Percentiles rank a stretch among this genome's conserved stretches.
Evolutionary conservation across 2,888 invertebrate genomes (phyloP).

Genomic region (Incurvaria masculella): DNA sequence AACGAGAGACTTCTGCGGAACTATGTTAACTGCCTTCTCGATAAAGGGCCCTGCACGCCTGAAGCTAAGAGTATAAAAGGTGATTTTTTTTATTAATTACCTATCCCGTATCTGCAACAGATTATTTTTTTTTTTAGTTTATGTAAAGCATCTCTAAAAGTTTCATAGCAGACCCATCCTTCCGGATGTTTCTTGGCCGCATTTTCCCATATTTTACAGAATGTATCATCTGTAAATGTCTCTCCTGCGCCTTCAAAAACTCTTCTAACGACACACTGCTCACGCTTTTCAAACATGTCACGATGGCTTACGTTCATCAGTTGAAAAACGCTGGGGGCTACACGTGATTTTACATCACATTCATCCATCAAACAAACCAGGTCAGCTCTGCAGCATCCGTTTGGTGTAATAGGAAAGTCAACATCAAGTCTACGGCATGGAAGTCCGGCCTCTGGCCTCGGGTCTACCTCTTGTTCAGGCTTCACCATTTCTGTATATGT

Average conservation of each 20-base stretch:
- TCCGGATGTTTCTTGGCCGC: constrained; percentile 46
- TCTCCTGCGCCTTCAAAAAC: constrained; percentile 55
- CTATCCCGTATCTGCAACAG: too few relatives aligned
- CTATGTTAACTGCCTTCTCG: constrained; percentile 66
- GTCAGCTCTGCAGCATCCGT: constrained; percentile 27
- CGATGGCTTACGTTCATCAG: constrained; percentile 33
- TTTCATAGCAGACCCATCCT: constrained; percentile 54
- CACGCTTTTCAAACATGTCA: constrained; percentile 37
- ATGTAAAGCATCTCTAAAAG: constrained; percentile 35
- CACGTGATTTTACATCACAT: constrained; percentile 31
- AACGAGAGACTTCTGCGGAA: constrained; percentile 65
- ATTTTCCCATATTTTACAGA: constrained; percentile 47
- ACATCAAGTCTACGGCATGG: constrained; percentile 41
- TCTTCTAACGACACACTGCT: constrained; percentile 30
- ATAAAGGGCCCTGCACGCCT: constrained; percentile 64
- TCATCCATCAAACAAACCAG: constrained; percentile 33
- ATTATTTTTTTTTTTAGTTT: too few relatives aligned
- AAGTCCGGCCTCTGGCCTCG: constrained; percentile 31
- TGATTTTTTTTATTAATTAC: too few relatives aligned
- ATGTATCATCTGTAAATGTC: constrained; percentile 42
- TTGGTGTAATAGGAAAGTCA: constrained; percentile 35
- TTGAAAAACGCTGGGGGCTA: constrained; percentile 34
- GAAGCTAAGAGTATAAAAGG: constrained; percentile 70
- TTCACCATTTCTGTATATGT: constrained; percentile 43
- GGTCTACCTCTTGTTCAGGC: constrained; percentile 25